Evolutionary conservation across 2,797 vertebrate species (phyloP), one percentile per base, ranked within the genome.

Genomic region (Nannoperca obscura): DNA sequence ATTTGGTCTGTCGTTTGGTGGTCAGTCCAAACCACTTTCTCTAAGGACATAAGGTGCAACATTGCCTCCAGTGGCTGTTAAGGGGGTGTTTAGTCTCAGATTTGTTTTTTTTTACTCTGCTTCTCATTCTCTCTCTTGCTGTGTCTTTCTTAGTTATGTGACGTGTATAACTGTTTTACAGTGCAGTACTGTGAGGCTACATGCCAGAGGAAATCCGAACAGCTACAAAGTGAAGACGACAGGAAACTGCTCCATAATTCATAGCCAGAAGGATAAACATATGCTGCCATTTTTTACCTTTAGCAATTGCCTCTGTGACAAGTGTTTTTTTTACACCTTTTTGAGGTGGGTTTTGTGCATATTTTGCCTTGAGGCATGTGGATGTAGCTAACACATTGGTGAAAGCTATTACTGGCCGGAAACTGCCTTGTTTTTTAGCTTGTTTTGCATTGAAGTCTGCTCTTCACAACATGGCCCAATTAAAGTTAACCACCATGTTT

Each of bases 161-260:
- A 67, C 65, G 3, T 67, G 27, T 78, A 22, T 70, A 86, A 71
- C 19, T 30, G 42, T 76, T 81, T 85, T 59, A 71, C 60, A 63
- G 63, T 69, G 66, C 54, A 73, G 59, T 50, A 63, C 67, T 70
- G 53, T 47, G 62, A 74, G 74, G 53, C 53, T 32, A 52, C 55
- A 58, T 72, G 71, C 67, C 75, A 81, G 66, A 65, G 59, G 70
- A 81, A 71, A 78, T 74, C 60, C 30, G 17, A 55, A 70, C 70
- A 65, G 57, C 68, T 80, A 59, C 54, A 79, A 77, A 92, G 80
- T 70, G 77, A 78, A 85, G 62, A 82, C 59, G 85, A 90, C 85
- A 88, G 78, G 63, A 74, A 82, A 75, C 71, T 86, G 32, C 71
- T 91, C 76, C 85, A 92, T 93, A 83, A 90, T 92, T 91, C 84